These are phyloP conservation scores for Himalopsyche kuldschensis DNA, from an alignment of 2,888 invertebrate genomes.

Conservation along the genomic window DNA sequence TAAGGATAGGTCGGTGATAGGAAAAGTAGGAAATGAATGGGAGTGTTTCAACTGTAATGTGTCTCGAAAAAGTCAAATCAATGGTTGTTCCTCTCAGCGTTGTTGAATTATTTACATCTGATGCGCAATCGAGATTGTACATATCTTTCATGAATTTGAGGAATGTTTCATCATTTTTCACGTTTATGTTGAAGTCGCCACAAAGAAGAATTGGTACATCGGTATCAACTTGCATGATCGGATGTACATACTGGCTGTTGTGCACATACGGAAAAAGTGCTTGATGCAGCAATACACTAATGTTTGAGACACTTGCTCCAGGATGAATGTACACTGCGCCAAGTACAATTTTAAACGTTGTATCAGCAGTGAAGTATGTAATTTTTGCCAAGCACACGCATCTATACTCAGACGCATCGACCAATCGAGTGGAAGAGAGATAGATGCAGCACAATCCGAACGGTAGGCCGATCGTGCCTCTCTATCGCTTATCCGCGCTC, in stretches of 20 bases:
- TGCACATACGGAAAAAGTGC: not conserved
- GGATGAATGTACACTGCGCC: not conserved
- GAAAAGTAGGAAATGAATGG: no score
- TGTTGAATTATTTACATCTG: not conserved
- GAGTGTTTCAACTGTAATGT: no score
- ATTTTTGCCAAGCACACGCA: not conserved
- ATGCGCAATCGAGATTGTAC: not conserved
- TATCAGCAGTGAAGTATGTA: not conserved
- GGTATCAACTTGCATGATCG: not conserved
- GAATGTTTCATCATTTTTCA: not conserved
- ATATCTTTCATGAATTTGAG: not conserved
- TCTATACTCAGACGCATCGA: no score
- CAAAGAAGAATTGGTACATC: not conserved
- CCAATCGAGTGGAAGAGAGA: no score
- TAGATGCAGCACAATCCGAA: no score
- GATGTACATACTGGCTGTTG: not conserved
- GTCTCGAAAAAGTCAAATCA: no score
- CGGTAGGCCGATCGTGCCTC: no score
- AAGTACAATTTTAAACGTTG: not conserved
- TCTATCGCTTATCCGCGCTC: no score
- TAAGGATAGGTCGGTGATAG: no score
- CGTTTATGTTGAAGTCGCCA: not conserved
- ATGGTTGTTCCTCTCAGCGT: not conserved
- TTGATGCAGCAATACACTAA: not conserved
- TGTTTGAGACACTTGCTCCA: not conserved